Evolutionary conservation across 2,113 vertebrate species (phyloP).

Genomic region (Lasiurus cinereus): DNA sequence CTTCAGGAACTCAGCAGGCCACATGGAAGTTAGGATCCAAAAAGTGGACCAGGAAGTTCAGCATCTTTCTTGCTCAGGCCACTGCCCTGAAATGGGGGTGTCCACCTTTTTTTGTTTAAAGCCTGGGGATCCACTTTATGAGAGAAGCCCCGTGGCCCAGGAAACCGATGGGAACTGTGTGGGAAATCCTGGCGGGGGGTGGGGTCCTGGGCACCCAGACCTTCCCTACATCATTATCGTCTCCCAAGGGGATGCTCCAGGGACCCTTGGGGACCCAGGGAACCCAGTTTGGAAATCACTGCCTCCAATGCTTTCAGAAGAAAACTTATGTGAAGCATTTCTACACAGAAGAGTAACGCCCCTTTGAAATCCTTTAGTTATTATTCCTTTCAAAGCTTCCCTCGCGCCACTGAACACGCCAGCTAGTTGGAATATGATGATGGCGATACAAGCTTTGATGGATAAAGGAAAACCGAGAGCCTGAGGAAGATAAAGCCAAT

Average conservation of each 20-base stretch:
- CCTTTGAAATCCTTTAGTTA: background rate
- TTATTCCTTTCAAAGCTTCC: background rate
- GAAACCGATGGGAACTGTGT: fast-evolving
- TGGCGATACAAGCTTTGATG: background rate
- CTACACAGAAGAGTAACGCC: background rate
- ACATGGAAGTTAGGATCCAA: background rate
- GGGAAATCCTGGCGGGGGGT: background rate
- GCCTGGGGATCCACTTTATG: background rate
- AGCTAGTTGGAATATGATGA: background rate
- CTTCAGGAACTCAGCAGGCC: background rate
- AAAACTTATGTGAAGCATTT: background rate
- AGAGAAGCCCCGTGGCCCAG: fast-evolving
- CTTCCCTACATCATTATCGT: background rate
- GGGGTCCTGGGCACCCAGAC: too few relatives aligned
- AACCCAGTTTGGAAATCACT: background rate
- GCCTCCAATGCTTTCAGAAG: background rate
- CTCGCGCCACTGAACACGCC: background rate
- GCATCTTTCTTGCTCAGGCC: fast-evolving
- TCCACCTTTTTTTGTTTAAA: background rate
- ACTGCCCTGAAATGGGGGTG: background rate
- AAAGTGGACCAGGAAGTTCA: background rate
- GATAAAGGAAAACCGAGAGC: background rate
- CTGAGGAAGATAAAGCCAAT: background rate
- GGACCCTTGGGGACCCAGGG: background rate
- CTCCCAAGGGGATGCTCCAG: background rate